Evolutionary conservation across 1,140 invertebrate species (phyloP).

Genomic region (Babylonia areolata): DNA sequence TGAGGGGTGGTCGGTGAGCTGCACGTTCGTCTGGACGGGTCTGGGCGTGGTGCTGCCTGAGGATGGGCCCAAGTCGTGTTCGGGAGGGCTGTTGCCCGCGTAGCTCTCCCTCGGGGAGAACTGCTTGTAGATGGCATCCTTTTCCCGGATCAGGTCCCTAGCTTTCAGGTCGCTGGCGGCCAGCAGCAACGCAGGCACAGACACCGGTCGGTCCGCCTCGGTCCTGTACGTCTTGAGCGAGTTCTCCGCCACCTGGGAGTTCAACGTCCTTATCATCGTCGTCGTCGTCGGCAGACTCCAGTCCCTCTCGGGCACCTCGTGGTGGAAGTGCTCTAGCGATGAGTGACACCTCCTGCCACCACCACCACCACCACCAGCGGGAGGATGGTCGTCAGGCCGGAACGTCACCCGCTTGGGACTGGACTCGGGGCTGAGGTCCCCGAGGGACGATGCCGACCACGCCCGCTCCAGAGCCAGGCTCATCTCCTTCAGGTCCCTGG

Average conservation of each 20-base stretch:
- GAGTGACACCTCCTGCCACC: background rate
- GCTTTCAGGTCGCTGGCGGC: background rate
- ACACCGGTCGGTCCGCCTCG: no score
- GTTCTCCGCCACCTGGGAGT: background rate
- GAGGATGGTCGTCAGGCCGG: background rate
- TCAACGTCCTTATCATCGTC: background rate
- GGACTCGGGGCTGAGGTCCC: no score
- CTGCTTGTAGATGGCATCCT: constrained; percentile 20
- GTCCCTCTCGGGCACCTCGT: constrained; percentile 10
- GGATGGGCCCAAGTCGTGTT: background rate
- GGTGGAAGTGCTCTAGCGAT: background rate
- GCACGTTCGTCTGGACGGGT: constrained; percentile 23
- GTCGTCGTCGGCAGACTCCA: background rate
- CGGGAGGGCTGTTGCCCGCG: background rate
- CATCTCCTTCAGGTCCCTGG: constrained; percentile 10
- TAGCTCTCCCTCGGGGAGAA: background rate
- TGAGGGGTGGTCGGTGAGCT: constrained; percentile 1
- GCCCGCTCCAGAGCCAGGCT: background rate
- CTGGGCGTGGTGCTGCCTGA: background rate
- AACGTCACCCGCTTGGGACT: background rate
- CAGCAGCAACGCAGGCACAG: background rate
- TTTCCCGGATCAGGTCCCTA: background rate
- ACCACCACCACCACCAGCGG: no score
- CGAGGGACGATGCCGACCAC: background rate
- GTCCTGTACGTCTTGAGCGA: no score